phyloP scores from a whole-genome alignment of 2,113 vertebrate species.

The Prinia subflava region DNA sequence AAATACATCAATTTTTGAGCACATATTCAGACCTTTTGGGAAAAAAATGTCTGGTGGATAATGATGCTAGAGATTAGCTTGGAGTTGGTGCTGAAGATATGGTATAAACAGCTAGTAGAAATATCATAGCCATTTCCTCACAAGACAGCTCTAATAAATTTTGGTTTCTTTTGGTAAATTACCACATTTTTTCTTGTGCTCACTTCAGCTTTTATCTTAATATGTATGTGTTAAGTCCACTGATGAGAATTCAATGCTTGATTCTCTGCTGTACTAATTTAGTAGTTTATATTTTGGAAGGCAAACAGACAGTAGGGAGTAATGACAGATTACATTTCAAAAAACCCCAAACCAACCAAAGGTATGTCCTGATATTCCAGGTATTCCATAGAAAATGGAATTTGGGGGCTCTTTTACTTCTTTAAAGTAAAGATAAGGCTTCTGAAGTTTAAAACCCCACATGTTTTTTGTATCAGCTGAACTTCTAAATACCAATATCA shows the following conservation, averaged over 20 bases:
- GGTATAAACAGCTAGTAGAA: slow-evolving; percentile 36
- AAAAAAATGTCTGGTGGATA: background rate
- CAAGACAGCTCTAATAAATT: slow-evolving; percentile 49
- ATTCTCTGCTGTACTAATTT: background rate
- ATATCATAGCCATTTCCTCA: slow-evolving; percentile 32
- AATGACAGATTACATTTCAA: background rate
- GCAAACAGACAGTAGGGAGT: background rate
- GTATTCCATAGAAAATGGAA: background rate
- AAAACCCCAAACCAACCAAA: slow-evolving; percentile 20
- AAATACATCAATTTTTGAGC: slow-evolving; percentile 12
- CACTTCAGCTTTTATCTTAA: background rate
- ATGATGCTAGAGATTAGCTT: slow-evolving; percentile 39
- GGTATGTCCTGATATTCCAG: background rate
- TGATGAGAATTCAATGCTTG: background rate
- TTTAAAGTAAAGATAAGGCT: background rate
- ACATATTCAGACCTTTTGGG: background rate
- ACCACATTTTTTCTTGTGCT: background rate
- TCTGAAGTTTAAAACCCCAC: background rate
- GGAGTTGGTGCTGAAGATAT: slow-evolving; percentile 20
- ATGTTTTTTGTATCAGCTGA: background rate
- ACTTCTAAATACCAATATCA: background rate
- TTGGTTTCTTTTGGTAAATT: slow-evolving; percentile 35
- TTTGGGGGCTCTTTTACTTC: background rate
- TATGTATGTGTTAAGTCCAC: background rate
- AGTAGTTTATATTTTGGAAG: background rate